Base-by-base conservation (phyloP, 2,888 invertebrate species). In the Scaeva pyrastri region DNA sequence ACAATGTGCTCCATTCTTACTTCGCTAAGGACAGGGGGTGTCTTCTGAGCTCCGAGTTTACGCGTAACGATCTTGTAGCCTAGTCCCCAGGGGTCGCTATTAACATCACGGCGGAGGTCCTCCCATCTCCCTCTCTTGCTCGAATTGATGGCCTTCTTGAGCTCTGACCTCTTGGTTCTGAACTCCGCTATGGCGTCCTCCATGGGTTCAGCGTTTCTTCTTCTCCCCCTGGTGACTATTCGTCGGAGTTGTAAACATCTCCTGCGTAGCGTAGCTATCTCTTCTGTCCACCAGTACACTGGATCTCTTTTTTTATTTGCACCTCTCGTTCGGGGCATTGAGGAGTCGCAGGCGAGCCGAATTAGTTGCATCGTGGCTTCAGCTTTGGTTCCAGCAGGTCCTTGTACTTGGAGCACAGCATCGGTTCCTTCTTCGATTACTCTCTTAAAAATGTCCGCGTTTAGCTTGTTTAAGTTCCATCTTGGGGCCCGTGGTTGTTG, bases 81-180 rank as follows among this genome's bases (percentile, higher is more conserved):
- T 4, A 55, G 41, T 60, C 55, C 45, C 64, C 52, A 26, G 16
- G 62, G 23, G 60, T 64, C n/a, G 12, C 43, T 62, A 6, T 73
- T 39, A 1, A 73, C 6, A 11, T 73, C 52, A 16, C n/a, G 8
- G 1, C 55, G 52, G 2, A 36, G 41, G 10, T 74, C 26, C 4
- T 64, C 43, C 64, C 43, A 55, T 12, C 62, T 64, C 26, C 16
- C 26, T n/a, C 36, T 55, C 21, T 74, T 55, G 19, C 55, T n/a
- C n/a, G n/a, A n/a, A n/a, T n/a, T n/a, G n/a, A n/a, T n/a, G n/a
- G n/a, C n/a, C n/a, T n/a, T n/a, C n/a, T n/a, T n/a, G n/a, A n/a
- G n/a, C n/a, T n/a, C n/a, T n/a, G n/a, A n/a, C n/a, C n/a, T n/a
- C n/a, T n/a, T n/a, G n/a, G n/a, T n/a, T n/a, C n/a, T n/a, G n/a